These are phyloP conservation scores for Carollia perspicillata DNA, from an alignment of 2,113 vertebrate genomes.

Conservation along the genomic window DNA sequence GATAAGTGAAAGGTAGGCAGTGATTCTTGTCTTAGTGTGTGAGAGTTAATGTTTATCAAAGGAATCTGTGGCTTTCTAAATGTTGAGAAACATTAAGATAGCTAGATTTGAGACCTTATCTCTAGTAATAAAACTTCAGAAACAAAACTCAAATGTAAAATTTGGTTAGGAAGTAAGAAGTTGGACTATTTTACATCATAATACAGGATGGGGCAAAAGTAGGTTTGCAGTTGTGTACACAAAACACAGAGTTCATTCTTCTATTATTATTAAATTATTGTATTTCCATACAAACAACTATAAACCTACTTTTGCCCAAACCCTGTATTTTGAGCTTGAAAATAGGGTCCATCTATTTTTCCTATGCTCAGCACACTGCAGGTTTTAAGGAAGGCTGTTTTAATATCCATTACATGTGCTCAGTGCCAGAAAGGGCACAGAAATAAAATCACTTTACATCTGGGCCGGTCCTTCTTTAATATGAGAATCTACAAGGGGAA, in stretches of 20 bases:
- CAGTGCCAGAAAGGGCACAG: not conserved
- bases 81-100: constrained; percentile 3
- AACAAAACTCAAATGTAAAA: constrained; percentile 9
- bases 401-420: not conserved
- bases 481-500: not conserved
- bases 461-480: not conserved
- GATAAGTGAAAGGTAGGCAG: not conserved
- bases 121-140: constrained; percentile 40
- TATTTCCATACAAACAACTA: not conserved
- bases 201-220: not conserved
- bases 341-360: constrained; percentile 13
- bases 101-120: not conserved
- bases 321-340: constrained; percentile 38
- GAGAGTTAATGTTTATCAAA: constrained; percentile 17
- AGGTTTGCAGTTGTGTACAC: not conserved
- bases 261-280: not conserved
- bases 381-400: constrained; percentile 23
- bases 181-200: not conserved
- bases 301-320: not conserved
- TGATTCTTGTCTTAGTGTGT: constrained; percentile 9
- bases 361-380: not conserved
- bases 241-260: not conserved
- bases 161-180: constrained; percentile 30
- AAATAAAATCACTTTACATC: not conserved
- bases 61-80: constrained; percentile 2